Evolutionary conservation across 2,113 vertebrate species (phyloP).

Genomic region (Pseudopipra pipra): DNA sequence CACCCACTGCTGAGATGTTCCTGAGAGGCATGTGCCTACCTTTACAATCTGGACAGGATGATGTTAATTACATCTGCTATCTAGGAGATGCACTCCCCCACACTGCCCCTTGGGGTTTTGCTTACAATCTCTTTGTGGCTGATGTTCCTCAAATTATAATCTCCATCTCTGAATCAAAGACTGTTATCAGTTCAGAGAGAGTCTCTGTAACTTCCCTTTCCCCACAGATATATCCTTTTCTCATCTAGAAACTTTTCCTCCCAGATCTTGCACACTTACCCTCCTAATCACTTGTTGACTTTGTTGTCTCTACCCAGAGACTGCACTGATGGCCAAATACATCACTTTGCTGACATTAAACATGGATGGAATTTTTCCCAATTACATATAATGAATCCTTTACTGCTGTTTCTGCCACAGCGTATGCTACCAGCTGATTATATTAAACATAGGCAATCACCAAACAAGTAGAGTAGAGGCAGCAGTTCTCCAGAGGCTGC

Average conservation of each 20-base stretch:
- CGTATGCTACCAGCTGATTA: not conserved
- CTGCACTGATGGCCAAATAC: not conserved
- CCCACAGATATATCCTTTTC: not conserved
- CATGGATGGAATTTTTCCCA: not conserved
- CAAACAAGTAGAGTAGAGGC: not conserved
- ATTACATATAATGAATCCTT: not conserved
- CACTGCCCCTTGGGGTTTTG: not conserved
- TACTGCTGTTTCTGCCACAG: not conserved
- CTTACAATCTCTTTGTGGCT: not conserved
- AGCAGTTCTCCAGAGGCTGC: not conserved
- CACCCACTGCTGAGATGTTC: not conserved
- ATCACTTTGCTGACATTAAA: not conserved
- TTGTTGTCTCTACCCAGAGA: not conserved
- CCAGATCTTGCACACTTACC: not conserved
- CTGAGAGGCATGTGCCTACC: not conserved
- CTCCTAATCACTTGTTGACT: not conserved
- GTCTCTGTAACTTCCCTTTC: not conserved
- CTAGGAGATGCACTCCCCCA: not conserved
- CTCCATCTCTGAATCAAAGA: not conserved
- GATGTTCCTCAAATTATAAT: not conserved
- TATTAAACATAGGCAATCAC: not conserved
- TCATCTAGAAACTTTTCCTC: not conserved
- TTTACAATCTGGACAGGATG: not conserved
- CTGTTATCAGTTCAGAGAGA: not conserved
- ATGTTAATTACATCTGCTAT: not conserved